A percentile compares a stretch with the other conserved stretches of the same genome.
Conservation (phyloP, 2,797 vertebrate species). For the Brachyalestes nurse region DNA sequence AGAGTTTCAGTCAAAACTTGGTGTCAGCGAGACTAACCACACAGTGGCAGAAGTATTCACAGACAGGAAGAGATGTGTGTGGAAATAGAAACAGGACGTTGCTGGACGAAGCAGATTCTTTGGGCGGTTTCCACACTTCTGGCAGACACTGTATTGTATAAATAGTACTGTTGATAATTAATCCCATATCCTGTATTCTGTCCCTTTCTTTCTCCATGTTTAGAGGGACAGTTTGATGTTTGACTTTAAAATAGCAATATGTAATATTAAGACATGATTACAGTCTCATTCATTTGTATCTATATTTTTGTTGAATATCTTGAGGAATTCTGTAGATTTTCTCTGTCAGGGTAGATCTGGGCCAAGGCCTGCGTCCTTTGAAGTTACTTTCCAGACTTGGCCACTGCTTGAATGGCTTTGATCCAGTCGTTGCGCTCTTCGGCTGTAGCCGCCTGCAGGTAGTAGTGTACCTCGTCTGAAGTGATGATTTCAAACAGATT, state of each 20-base stretch:
- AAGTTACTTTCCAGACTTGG: slow-evolving; percentile 89
- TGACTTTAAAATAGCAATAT: not conserved
- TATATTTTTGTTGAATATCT: not conserved
- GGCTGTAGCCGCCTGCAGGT: slow-evolving; percentile 87
- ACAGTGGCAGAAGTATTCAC: slow-evolving; percentile 3
- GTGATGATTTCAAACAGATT: slow-evolving; percentile 99
- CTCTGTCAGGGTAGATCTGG: not conserved
- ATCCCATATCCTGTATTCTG: slow-evolving; percentile 14
- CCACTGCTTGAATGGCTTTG: slow-evolving; percentile 87
- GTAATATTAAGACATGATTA: not conserved
- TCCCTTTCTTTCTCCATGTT: not conserved
- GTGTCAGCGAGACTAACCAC: slow-evolving; percentile 9
- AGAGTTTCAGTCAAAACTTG: not conserved
- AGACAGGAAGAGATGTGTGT: slow-evolving; percentile 45
- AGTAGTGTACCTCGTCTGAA: slow-evolving; percentile 89
- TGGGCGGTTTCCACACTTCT: slow-evolving; percentile 17
- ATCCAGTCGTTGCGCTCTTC: slow-evolving; percentile 95
- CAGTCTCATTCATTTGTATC: not conserved
- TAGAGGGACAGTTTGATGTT: not conserved
- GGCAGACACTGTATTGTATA: not conserved
- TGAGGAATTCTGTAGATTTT: not conserved
- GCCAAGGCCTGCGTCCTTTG: not conserved
- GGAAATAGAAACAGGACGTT: slow-evolving; percentile 42
- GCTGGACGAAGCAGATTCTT: slow-evolving; percentile 42
- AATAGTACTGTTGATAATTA: not conserved